phyloP scores from a whole-genome alignment of 1,140 invertebrate genomes.

The Campoletis sonorensis region DNA sequence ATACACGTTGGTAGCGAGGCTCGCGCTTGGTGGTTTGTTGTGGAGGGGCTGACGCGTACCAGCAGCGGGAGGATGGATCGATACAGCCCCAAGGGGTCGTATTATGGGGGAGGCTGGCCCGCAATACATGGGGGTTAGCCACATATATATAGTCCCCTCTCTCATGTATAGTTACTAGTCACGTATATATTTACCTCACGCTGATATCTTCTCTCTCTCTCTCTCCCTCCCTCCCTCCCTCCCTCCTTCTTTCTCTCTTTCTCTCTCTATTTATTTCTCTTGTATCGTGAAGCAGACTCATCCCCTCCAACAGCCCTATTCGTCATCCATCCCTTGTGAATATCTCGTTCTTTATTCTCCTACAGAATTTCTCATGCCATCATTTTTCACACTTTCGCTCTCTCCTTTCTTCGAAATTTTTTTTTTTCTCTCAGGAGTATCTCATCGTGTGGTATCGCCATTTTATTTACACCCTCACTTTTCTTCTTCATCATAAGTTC shows the following conservation, averaged over 20 bases:
- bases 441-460: background rate
- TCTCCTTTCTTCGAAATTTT: background rate
- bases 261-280: background rate
- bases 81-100: constrained; percentile 57
- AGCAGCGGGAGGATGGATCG: constrained; percentile 49
- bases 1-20: constrained; percentile 29
- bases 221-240: constrained; percentile 12
- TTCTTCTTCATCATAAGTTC: background rate
- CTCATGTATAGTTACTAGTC: too few relatives aligned
- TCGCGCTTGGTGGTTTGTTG: background rate
- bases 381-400: background rate
- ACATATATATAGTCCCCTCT: constrained; percentile 33
- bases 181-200: constrained; percentile 33
- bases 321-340: constrained; percentile 48
- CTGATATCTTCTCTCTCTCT: constrained; percentile 11
- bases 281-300: constrained; percentile 31
- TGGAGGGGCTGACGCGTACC: constrained; percentile 44
- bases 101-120: constrained; percentile 57
- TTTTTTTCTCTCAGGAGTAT: constrained; percentile 27
- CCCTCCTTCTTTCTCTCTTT: constrained; percentile 28
- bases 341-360: background rate
- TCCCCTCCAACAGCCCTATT: constrained; percentile 48
- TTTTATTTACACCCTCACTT: constrained; percentile 30
- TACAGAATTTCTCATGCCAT: background rate
- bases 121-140: constrained; percentile 53